These are phyloP conservation scores for Hemicentrotus pulcherrimus DNA, from an alignment of 35 echinoderm and acorn worm genomes.

Conservation along the genomic window DNA sequence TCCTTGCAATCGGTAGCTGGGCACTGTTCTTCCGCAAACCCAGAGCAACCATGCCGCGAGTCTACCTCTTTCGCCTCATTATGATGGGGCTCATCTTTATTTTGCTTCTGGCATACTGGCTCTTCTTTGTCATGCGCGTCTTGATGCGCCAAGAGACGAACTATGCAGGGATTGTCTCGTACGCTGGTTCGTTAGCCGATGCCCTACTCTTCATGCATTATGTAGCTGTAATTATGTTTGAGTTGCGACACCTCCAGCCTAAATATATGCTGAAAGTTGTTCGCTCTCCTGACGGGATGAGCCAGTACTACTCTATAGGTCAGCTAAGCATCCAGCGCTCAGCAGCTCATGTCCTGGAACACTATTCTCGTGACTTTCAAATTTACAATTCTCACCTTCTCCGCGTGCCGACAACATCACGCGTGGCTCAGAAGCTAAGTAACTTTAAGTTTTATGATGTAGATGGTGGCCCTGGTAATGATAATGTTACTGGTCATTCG, in stretches of 20 bases:
- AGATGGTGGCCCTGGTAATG: conserved; percentile 76
- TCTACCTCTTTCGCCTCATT: conserved; percentile 78
- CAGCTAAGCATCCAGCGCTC: conserved; percentile 88
- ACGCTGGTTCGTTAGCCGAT: conserved; percentile 84
- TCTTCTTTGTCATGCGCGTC: conserved; percentile 90
- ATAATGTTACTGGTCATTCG: conserved; percentile 75
- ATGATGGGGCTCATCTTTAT: conserved; percentile 71
- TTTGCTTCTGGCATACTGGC: conserved; percentile 90
- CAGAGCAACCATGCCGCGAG: conserved; percentile 68
- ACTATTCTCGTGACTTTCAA: conserved; percentile 95
- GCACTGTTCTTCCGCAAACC: conserved; percentile 89
- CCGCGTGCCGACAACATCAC: conserved; percentile 75
- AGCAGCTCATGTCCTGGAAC: conserved; percentile 85
- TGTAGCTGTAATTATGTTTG: conserved; percentile 84
- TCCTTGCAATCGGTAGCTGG: conserved; percentile 84
- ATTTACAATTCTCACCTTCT: conserved; percentile 88
- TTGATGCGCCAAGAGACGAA: conserved; percentile 56
- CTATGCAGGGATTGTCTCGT: conserved; percentile 76
- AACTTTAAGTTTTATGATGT: conserved; percentile 97
- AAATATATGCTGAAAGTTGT: conserved; percentile 88
- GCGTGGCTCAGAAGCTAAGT: conserved; percentile 72
- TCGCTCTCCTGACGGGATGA: conserved; percentile 87
- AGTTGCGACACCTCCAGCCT: conserved; percentile 85
- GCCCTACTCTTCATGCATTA: conserved; percentile 95
- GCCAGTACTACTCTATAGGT: conserved; percentile 80